Conservation (phyloP, 37 sponge, comb jelly and placozoan genomes). For the Cladorhizidae sp. region DNA sequence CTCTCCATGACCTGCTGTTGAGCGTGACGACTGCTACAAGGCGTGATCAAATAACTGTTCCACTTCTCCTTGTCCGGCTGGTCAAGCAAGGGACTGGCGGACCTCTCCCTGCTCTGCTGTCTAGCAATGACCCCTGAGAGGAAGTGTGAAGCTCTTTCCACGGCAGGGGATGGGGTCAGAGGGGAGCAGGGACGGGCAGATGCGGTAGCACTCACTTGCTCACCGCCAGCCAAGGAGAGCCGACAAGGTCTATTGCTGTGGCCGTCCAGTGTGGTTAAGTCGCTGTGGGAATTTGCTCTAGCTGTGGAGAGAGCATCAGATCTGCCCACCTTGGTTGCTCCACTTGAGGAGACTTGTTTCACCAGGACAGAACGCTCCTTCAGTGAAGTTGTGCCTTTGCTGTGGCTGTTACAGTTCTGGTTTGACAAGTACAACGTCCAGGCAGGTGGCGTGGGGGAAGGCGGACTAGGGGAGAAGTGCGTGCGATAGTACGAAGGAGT, state of each 20-base stretch:
- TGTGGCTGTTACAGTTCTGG: too few relatives aligned
- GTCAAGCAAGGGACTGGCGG: neutral
- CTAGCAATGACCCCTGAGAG: slow-evolving; percentile 18
- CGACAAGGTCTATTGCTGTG: neutral
- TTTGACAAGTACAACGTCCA: neutral
- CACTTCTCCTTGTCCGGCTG: neutral
- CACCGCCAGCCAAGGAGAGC: neutral
- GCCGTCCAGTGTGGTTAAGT: neutral
- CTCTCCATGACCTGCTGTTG: too few relatives aligned
- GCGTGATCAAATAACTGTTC: too few relatives aligned
- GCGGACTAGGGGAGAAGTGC: neutral
- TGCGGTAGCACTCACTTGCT: neutral
- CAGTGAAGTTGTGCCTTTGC: too few relatives aligned
- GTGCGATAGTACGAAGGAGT: neutral
- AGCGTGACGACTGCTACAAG: too few relatives aligned
- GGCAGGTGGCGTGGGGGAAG: neutral
- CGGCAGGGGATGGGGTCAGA: neutral
- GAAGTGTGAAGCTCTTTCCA: neutral
- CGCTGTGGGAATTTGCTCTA: neutral
- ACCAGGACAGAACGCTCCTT: too few relatives aligned
- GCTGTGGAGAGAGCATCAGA: neutral
- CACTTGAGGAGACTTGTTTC: too few relatives aligned
- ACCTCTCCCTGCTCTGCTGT: slow-evolving; percentile 23
- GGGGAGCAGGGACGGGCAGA: neutral
- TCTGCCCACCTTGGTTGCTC: too few relatives aligned